Evolutionary conservation across 1,140 invertebrate species (phyloP), one percentile per base, ranked within the genome.

Genomic region (Aphis gossypii): DNA sequence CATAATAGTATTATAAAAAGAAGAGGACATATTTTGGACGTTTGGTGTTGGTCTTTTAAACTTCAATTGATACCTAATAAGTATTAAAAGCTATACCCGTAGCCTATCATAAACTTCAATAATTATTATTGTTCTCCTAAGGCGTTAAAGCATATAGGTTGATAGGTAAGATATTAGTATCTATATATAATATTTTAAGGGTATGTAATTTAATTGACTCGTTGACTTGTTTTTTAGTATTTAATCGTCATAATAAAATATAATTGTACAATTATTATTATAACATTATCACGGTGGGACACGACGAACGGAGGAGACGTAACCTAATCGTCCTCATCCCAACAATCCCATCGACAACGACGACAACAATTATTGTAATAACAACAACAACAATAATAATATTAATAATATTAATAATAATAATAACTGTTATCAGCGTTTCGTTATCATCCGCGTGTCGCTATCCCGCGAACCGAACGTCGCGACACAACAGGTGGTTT

Each of bases 341-440:
- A n/a, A 76, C 18, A 76, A 54, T 76, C n/a, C 14, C 60, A 35
- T 76, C 5, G 14, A 68, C 60, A 14, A 68, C 56, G 60, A n/a
- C 30, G 11, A n/a, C 30, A 5, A 18, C 9, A n/a, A 68, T 2
- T 30, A 68, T 68, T 68, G 30, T 60, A 30, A 56, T 56, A 56
- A 48, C 48, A 48, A 60, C 14, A 30, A 68, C 14, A n/a, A n/a
- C 9, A 76, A 76, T 30, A 68, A 68, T 68, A 68, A 68, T 30
- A n/a, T 6, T 68, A 68, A 68, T n/a, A 68, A 18, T 14, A 76
- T n/a, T n/a, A 76, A 76, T 76, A 76, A 76, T 76, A 76, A 35
- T 76, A 76, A 76, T n/a, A 76, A 18, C 60, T 76, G 60, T 76
- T 76, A 76, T 76, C 60, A 76, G 60, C 30, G 60, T 76, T 76